Conservation (phyloP, 2,113 vertebrate species). For the human region DNA sequence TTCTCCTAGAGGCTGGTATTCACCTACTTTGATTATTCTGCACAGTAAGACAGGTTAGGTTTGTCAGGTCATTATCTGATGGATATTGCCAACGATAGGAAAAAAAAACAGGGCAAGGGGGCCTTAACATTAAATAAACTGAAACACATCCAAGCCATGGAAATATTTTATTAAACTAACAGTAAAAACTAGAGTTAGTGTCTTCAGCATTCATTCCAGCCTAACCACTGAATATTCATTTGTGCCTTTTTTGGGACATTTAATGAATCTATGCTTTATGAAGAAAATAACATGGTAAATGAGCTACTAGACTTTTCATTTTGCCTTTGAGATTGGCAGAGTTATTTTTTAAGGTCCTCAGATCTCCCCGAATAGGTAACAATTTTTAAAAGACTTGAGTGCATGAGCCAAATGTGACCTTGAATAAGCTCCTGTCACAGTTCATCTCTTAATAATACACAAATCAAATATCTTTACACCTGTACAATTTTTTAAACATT, state of each 20-base stretch:
- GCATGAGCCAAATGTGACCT: slow-evolving; percentile 4
- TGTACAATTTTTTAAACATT: slow-evolving; percentile 31
- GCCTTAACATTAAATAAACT: neutral
- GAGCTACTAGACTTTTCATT: slow-evolving; percentile 29
- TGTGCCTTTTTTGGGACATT: slow-evolving; percentile 13
- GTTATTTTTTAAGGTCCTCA: neutral
- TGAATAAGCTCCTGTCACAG: slow-evolving; percentile 39
- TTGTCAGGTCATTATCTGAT: slow-evolving; percentile 57
- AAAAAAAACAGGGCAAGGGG: neutral
- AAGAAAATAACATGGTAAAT: slow-evolving; percentile 33
- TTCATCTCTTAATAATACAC: slow-evolving; percentile 49
- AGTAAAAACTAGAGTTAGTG: slow-evolving; percentile 4
- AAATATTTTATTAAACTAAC: slow-evolving; percentile 15
- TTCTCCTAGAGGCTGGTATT: slow-evolving; percentile 57
- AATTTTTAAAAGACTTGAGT: slow-evolving; percentile 36
- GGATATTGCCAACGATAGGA: neutral
- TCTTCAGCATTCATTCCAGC: neutral
- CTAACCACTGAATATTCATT: slow-evolving; percentile 21
- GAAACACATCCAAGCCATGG: neutral
- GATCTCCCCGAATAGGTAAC: slow-evolving; percentile 29
- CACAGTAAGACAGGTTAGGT: slow-evolving; percentile 36
- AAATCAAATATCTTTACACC: slow-evolving; percentile 49
- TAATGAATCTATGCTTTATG: slow-evolving; percentile 22
- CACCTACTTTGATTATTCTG: slow-evolving; percentile 66
- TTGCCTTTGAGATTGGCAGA: slow-evolving; percentile 38